A percentile compares a stretch with the other conserved stretches of the same genome.
Evolutionary conservation across 2,888 invertebrate genomes (phyloP).

Genomic region (Macropis europaea): DNA sequence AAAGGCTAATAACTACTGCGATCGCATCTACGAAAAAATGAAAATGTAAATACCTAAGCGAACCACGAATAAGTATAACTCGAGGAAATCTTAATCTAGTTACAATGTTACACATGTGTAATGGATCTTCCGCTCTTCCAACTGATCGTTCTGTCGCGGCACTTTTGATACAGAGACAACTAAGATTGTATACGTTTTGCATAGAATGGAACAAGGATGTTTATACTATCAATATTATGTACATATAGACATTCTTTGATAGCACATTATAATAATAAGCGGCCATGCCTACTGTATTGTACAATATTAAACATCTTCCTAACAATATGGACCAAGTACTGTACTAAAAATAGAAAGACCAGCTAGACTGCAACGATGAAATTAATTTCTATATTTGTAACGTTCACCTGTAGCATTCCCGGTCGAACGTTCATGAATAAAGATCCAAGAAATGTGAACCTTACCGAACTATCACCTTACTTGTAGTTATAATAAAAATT

Average conservation of each 20-base stretch:
- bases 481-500: slow-evolving; percentile 14
- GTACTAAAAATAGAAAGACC: not conserved
- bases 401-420: not conserved
- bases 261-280: slow-evolving; percentile 29
- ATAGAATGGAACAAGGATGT: slow-evolving; percentile 13
- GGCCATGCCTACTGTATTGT: slow-evolving; percentile 33
- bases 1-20: slow-evolving; percentile 59
- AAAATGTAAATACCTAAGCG: slow-evolving; percentile 20
- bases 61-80: slow-evolving; percentile 15
- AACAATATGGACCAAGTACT: slow-evolving; percentile 14
- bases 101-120: slow-evolving; percentile 10
- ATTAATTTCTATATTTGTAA: slow-evolving; percentile 18
- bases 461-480: not conserved
- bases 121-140: slow-evolving; percentile 2
- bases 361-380: not conserved
- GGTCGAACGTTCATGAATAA: slow-evolving; percentile 13
- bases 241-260: slow-evolving; percentile 46
- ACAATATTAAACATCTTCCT: slow-evolving; percentile 37
- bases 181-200: slow-evolving; percentile 12
- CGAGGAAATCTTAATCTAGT: slow-evolving; percentile 1
- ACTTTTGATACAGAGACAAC: slow-evolving; percentile 8
- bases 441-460: slow-evolving; percentile 5
- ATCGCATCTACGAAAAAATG: slow-evolving; percentile 37
- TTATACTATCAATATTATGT: slow-evolving; percentile 35
- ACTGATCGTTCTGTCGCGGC: slow-evolving; percentile 11